Conservation (phyloP, 2,888 invertebrate species). For the Aleiodes alternator region DNA sequence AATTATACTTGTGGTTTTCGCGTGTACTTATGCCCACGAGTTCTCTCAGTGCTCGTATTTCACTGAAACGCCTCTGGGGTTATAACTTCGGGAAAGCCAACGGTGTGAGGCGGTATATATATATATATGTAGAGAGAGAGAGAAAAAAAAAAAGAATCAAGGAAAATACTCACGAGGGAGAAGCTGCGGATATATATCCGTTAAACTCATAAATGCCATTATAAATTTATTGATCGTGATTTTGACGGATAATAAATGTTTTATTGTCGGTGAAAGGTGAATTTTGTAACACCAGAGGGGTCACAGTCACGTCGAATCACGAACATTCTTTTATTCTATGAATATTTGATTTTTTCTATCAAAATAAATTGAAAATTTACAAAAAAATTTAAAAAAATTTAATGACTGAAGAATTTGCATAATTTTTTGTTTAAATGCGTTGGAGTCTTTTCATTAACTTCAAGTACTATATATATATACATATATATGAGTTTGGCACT, state of each 20-base stretch:
- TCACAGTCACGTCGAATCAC: too few species aligned
- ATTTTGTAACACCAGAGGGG: too few species aligned
- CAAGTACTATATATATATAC: too few species aligned
- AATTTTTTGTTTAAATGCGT: too few species aligned
- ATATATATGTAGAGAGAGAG: neutral
- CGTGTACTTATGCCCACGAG: constrained; percentile 36
- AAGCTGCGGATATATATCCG: constrained; percentile 31
- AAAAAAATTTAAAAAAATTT: too few species aligned
- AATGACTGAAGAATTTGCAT: too few species aligned
- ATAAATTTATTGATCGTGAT: constrained; percentile 42
- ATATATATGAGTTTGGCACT: too few species aligned
- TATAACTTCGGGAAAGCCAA: constrained; percentile 35
- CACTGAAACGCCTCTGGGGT: constrained; percentile 44
- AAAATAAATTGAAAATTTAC: too few species aligned
- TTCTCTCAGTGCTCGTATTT: constrained; percentile 37
- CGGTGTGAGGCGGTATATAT: constrained; percentile 50
- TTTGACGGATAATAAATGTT: constrained; percentile 25
- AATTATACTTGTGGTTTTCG: constrained; percentile 59
- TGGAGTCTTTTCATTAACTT: too few species aligned
- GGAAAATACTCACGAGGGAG: constrained; percentile 33
- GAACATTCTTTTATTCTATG: too few species aligned
- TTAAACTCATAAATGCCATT: constrained; percentile 45
- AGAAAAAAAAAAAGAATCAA: neutral
- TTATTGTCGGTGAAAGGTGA: too few species aligned
- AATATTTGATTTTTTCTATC: too few species aligned